These are phyloP conservation scores for Pterois miles DNA, from an alignment of 2,797 vertebrate species.

Conservation along the genomic window DNA sequence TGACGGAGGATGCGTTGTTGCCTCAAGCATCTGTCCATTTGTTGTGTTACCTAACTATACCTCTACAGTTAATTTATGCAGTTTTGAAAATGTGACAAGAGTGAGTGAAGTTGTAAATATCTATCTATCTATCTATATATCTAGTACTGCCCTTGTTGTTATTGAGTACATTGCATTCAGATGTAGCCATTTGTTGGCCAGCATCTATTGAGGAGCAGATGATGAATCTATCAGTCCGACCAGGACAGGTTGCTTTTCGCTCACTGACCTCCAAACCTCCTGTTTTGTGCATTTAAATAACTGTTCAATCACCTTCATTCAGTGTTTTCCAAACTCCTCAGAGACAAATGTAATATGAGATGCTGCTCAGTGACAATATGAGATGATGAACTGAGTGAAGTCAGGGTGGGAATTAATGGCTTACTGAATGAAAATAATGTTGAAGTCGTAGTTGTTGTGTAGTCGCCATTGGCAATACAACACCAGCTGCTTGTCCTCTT, in stretches of 20 bases:
- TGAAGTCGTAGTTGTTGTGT: constrained; percentile 13
- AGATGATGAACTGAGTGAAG: constrained; percentile 16
- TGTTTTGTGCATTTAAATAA: constrained; percentile 22
- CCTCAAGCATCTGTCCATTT: neutral
- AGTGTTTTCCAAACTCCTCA: constrained; percentile 8
- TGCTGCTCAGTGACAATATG: constrained; percentile 4
- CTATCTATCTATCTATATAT: too few relatives aligned
- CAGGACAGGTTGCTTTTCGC: constrained; percentile 35
- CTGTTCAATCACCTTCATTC: constrained; percentile 21
- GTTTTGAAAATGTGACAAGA: neutral
- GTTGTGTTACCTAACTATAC: neutral
- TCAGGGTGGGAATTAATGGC: neutral
- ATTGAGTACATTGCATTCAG: constrained; percentile 6
- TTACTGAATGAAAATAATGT: neutral
- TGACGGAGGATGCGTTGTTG: constrained; percentile 11
- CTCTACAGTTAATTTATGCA: neutral
- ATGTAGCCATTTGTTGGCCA: constrained; percentile 26
- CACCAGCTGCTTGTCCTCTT: constrained; percentile 20
- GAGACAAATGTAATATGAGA: constrained; percentile 26
- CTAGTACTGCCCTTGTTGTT: neutral
- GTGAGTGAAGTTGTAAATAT: neutral
- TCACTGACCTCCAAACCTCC: constrained; percentile 26
- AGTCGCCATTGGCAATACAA: neutral
- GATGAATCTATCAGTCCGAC: constrained; percentile 43
- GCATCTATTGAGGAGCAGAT: constrained; percentile 21